Base-by-base conservation (phyloP, 2,888 invertebrate species). In the Drosophila putrida region DNA sequence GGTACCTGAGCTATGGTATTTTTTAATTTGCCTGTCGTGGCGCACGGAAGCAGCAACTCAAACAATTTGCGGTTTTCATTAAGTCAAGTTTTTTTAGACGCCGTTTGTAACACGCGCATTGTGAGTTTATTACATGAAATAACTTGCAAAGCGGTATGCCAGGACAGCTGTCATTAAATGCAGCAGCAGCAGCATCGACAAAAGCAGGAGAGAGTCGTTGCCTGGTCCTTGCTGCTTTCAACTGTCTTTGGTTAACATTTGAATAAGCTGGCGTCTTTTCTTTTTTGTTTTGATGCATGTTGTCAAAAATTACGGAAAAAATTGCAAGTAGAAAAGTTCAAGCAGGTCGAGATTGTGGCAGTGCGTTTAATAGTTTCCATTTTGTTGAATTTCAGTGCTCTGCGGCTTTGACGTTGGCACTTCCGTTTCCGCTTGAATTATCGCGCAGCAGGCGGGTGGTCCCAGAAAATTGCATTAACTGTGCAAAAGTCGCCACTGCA, bases 341-440 rank as follows among this genome's bases (percentile, higher is more conserved):
- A 46, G 47, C 54, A 67, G 77, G 60, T 78, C 57, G 71, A 60
- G 62, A 35, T 75, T 62, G 59, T 63, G 65, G 79, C 82, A 78
- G 85, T 87, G 87, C 89, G 79, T 80, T 89, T 87, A 89, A 87
- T 89, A 87, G 87, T 87, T 87, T 73, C 75, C 84, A 87, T 89
- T 87, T 87, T 84, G 82, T 79, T 75, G 62, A 77, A 66, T 69
- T 75, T 75, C 58, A 72, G 69, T 71, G 75, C 72, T 61, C 59
- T 75, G 82, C 68, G 71, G 80, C 83, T 80, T 86, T 88, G 84
- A 81, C 88, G 85, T 75, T 80, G 87, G 82, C 84, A 84, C 86
- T 86, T 88, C 86, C 86, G 86, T 80, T 88, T 86, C 87, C 86
- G 89, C 84, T 84, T 88, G 87, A 86, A 87, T 86, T 88, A 82